Conservation (phyloP, 2,888 invertebrate species). For the Apamea crenata region DNA sequence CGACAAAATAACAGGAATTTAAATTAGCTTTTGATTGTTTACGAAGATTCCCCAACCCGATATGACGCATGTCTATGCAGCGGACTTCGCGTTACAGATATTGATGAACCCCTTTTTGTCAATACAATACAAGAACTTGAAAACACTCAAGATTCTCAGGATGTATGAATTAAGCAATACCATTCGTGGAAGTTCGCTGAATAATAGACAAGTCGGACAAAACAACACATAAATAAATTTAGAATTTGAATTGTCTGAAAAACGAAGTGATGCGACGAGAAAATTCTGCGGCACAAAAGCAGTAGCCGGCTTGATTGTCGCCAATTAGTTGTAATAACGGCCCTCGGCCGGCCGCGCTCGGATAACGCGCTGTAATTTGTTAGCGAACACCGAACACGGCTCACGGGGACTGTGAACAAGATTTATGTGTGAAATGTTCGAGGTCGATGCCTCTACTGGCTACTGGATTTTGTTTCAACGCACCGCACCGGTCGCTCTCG, state of each 20-base stretch:
- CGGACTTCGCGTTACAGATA: conserved; percentile 26
- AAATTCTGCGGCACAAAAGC: conserved; percentile 79
- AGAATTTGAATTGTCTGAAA: conserved; percentile 68
- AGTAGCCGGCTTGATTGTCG: conserved; percentile 85
- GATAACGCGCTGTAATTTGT: conserved; percentile 85
- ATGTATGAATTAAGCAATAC: conserved; percentile 38
- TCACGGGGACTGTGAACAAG: conserved; percentile 76
- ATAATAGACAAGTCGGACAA: conserved; percentile 54
- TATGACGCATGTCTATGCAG: conserved; percentile 29
- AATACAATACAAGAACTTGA: conserved; percentile 34
- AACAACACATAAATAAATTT: conserved; percentile 36
- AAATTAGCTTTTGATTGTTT: conserved; percentile 34
- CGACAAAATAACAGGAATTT: conserved; percentile 34
- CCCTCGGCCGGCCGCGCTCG: conserved; percentile 76
- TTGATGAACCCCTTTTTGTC: conserved; percentile 30
- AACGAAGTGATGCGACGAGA: conserved; percentile 73
- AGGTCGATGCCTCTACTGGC: conserved; percentile 80
- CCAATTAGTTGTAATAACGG: conserved; percentile 89
- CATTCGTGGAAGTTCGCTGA: conserved; percentile 27
- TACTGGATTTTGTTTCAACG: conserved; percentile 68
- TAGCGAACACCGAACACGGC: conserved; percentile 70
- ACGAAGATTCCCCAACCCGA: conserved; percentile 21
- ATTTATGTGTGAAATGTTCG: conserved; percentile 85
- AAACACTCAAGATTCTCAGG: conserved; percentile 39
- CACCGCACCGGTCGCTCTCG: conserved; percentile 55